Percentiles rank a stretch among this genome's conserved stretches.
Evolutionary conservation across 2,797 vertebrate genomes (phyloP).

Genomic region (Rhyacichthys aspro): DNA sequence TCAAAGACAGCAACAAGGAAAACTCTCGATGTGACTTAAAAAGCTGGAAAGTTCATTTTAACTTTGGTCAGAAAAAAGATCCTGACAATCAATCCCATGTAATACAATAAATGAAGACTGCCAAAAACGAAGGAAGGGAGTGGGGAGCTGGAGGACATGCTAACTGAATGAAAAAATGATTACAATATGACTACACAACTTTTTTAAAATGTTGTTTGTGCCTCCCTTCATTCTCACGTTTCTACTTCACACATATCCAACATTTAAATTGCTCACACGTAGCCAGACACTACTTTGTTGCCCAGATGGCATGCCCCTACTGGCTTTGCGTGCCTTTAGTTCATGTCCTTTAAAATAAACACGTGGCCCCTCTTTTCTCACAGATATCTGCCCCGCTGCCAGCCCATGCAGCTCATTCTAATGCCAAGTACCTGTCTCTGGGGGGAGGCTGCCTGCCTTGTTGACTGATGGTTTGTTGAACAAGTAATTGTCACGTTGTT

Average conservation of each 20-base stretch:
- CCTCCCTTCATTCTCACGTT: slow-evolving; percentile 10
- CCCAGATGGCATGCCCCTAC: slow-evolving; percentile 19
- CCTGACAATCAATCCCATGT: background rate
- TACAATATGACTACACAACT: background rate
- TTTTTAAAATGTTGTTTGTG: background rate
- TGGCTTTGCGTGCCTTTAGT: slow-evolving; percentile 22
- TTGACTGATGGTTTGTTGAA: slow-evolving; percentile 46
- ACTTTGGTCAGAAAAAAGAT: slow-evolving; percentile 4
- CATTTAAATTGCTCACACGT: slow-evolving; percentile 19
- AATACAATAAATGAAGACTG: background rate
- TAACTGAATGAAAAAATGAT: background rate
- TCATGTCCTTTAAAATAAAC: slow-evolving; percentile 34
- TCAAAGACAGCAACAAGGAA: slow-evolving; percentile 16
- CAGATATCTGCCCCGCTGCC: slow-evolving; percentile 28
- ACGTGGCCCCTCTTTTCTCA: slow-evolving; percentile 18
- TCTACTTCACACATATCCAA: slow-evolving; percentile 37
- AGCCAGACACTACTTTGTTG: slow-evolving; percentile 38
- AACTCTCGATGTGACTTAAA: background rate
- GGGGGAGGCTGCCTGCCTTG: slow-evolving; percentile 57
- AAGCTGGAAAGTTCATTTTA: background rate
- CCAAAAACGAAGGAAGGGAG: background rate
- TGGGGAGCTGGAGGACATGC: too few species aligned
- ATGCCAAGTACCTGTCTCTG: slow-evolving; percentile 76
- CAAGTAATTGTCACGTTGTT: slow-evolving; percentile 55
- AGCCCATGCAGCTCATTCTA: slow-evolving; percentile 2